phyloP scores from a whole-genome alignment of 2,888 invertebrate species.

The Tinea semifulvella region DNA sequence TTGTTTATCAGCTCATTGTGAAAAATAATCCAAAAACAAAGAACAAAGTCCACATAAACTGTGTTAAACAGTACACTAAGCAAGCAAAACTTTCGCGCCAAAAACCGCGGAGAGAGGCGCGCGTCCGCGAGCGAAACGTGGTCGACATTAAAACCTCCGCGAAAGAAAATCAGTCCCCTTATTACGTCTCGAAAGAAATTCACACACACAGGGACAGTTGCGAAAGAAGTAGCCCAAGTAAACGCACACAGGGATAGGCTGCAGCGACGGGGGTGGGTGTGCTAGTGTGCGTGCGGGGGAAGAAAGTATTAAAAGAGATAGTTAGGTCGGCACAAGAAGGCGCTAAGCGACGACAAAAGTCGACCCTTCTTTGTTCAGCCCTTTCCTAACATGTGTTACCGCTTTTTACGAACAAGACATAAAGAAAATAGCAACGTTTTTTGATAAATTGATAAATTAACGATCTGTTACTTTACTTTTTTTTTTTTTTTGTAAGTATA shows the following conservation, averaged over 20 bases:
- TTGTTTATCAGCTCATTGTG: constrained; percentile 6
- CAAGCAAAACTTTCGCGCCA: constrained; percentile 34
- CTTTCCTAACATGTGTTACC: constrained; percentile 13
- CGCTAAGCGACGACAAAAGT: constrained; percentile 27
- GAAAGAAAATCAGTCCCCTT: constrained; percentile 67
- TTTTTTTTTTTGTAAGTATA: no score
- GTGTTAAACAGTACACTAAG: constrained; percentile 24
- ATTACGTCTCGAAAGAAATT: constrained; percentile 67
- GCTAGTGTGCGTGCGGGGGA: constrained; percentile 43
- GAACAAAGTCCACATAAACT: constrained; percentile 6
- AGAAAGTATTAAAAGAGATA: constrained; percentile 65
- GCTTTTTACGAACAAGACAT: constrained; percentile 10
- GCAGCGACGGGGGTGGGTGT: constrained; percentile 40
- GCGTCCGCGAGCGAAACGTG: constrained; percentile 64
- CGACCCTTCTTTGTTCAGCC: constrained; percentile 24
- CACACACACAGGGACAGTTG: constrained; percentile 52
- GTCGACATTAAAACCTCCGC: constrained; percentile 67
- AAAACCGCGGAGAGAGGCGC: constrained; percentile 58
- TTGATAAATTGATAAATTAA: constrained; percentile 8
- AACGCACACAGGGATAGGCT: constrained; percentile 45
- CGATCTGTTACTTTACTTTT: no score
- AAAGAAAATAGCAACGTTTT: constrained; percentile 3
- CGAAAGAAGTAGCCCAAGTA: constrained; percentile 60
- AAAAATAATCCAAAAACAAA: constrained; percentile 7
- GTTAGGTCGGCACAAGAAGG: constrained; percentile 53